Percentiles rank a stretch among this genome's conserved stretches.
These are phyloP conservation scores for Phacellophora camtschatica DNA, from an alignment of 30 jellyfish, hydroid and myxozoan species.

Conservation along the genomic window DNA sequence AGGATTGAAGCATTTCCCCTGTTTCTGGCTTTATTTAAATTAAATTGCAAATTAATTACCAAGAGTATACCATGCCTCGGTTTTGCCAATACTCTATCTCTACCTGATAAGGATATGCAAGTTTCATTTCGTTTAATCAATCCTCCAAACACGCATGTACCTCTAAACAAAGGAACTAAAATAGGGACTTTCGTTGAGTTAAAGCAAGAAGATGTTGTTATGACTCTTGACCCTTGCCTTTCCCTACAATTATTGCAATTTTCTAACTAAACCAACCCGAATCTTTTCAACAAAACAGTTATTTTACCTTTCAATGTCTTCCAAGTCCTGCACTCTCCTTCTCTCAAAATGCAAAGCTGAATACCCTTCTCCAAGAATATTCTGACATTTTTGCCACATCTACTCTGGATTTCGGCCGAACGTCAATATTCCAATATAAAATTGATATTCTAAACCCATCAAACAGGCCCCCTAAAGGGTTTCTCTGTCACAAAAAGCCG, in stretches of 20 bases:
- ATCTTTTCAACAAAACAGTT: not conserved
- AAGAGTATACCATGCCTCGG: not conserved
- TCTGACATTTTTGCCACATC: not conserved
- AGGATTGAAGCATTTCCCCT: not conserved
- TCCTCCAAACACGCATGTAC: not conserved
- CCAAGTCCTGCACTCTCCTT: not conserved
- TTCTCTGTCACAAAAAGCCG: too few relatives aligned
- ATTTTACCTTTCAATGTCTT: not conserved
- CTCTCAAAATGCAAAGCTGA: not conserved
- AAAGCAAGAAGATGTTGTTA: not conserved
- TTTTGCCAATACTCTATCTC: not conserved
- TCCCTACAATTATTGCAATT: too few relatives aligned
- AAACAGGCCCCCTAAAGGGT: too few relatives aligned
- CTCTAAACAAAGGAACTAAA: not conserved
- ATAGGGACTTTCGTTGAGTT: not conserved
- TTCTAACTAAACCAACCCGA: not conserved
- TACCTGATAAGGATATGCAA: not conserved
- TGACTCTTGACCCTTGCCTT: not conserved
- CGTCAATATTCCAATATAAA: not conserved
- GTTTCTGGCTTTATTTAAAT: not conserved
- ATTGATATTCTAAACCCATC: too few relatives aligned
- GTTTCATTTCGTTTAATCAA: not conserved
- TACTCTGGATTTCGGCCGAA: not conserved
- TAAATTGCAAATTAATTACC: too few relatives aligned
- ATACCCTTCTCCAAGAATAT: not conserved